Base-by-base conservation (phyloP, 2,888 invertebrate genomes). In the Drosophila dives region DNA sequence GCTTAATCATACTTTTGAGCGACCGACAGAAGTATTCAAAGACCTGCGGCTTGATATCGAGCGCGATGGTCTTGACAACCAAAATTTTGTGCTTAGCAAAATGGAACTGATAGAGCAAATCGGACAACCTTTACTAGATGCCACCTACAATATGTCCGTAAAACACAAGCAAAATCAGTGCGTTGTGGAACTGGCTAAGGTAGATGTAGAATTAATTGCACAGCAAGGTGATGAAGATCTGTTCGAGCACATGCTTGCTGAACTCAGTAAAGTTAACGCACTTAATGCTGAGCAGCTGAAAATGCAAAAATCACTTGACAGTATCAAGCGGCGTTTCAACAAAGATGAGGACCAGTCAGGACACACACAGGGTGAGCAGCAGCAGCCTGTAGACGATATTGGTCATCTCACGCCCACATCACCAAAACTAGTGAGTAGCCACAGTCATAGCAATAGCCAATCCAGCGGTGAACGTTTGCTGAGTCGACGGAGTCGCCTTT, bases 251-350 rank as follows among this genome's bases (percentile, higher is more conserved):
- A 90, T 93, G 81, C 81, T 93, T 8, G 91, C 91, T 55, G 90
- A 90, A 53, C 82, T 93, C 42, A 90, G 91, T 7, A 91, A 89
- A 64, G 83, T 91, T 4, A 89, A 91, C 55, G 61, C 60, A 2
- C 78, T 91, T 4, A 92, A 92, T 63, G 81, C 90, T 11, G 91
- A 92, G n/a, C 92, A 92, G 60, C 58, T 92, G 2, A 93, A 93
- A 76, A 93, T 93, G 89, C 87, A 92, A 56, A 92, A 92, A 62
- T 93, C 93, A 1, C 68, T 93, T 58, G 92, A 93, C 38, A 92
- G 89, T 45, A 93, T 93, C 38, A 93, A 92, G 64, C 91, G 91
- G 40, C 90, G 93, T 7, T 92, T 92, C 50, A 87, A 90, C 17
- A 86, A 64, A 48, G 87, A 85, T 7, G 87, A 83, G 8, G 82